phyloP scores from a whole-genome alignment of 2,113 vertebrate genomes.

The Dicentrarchus labrax region DNA sequence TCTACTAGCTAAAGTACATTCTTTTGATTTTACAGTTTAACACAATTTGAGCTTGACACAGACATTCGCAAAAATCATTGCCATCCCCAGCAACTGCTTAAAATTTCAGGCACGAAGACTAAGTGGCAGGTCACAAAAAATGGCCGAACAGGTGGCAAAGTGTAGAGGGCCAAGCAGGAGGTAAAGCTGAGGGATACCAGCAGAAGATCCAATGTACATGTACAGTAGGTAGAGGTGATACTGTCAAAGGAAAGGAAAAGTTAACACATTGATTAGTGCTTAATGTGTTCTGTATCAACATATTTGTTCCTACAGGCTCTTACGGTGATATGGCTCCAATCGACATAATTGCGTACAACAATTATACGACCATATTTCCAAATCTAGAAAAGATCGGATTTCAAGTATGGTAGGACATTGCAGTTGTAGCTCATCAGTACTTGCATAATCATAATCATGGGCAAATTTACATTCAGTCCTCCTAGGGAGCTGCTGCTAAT shows the following conservation, averaged over 20 bases:
- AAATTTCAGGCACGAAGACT: slow-evolving; percentile 53
- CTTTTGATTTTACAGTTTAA: slow-evolving; percentile 43
- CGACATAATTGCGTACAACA: slow-evolving; percentile 37
- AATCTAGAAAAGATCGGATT: slow-evolving; percentile 50
- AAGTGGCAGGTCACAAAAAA: slow-evolving; percentile 17
- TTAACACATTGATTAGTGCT: not conserved
- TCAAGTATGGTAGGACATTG: slow-evolving; percentile 34
- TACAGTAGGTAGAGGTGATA: slow-evolving; percentile 39
- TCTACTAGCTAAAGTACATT: slow-evolving; percentile 41
- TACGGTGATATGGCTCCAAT: not conserved
- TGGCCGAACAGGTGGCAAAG: slow-evolving; percentile 23
- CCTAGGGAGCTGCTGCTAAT: slow-evolving; percentile 64
- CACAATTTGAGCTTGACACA: slow-evolving; percentile 27
- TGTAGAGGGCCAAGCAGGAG: slow-evolving; percentile 65
- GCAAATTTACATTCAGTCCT: slow-evolving; percentile 55
- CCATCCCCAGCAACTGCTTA: not conserved
- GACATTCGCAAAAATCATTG: slow-evolving; percentile 13
- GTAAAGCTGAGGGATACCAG: slow-evolving; percentile 38
- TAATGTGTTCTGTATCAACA: not conserved
- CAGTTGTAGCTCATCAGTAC: slow-evolving; percentile 42
- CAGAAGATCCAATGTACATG: slow-evolving; percentile 46
- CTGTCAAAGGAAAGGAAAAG: slow-evolving; percentile 58
- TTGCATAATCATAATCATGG: slow-evolving; percentile 43
- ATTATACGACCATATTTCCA: no score
- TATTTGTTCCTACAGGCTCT: slow-evolving; percentile 36